A percentile compares a stretch with the other conserved stretches of the same genome.
Evolutionary conservation across 2,113 vertebrate genomes (phyloP).

Genomic region (Corythornis madagascariensis): DNA sequence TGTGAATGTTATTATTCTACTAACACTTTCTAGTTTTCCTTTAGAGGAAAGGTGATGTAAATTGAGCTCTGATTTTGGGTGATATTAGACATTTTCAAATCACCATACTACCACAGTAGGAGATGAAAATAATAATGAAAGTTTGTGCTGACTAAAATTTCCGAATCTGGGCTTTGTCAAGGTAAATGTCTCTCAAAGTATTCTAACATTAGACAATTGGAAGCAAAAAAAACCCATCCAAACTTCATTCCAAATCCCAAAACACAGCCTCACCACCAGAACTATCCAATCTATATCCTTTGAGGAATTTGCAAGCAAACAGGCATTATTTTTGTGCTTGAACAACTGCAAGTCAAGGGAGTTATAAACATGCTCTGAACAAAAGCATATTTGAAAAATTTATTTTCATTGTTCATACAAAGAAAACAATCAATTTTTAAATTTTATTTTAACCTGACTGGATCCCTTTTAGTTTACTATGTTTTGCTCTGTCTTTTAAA

Average conservation of each 20-base stretch:
- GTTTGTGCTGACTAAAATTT: not conserved
- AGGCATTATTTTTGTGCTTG: not conserved
- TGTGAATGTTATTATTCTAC: not conserved
- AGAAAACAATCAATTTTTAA: too few relatives aligned
- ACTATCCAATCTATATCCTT: not conserved
- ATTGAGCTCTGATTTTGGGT: not conserved
- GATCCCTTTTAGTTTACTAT: not conserved
- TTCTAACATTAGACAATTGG: not conserved
- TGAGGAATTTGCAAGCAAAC: not conserved
- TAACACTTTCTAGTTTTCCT: not conserved
- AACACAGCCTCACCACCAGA: not conserved
- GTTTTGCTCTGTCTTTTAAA: not conserved
- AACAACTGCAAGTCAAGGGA: not conserved
- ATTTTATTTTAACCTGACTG: not conserved
- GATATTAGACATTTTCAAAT: not conserved
- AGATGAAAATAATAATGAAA: constrained; percentile 4
- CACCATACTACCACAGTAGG: not conserved
- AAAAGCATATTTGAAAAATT: not conserved
- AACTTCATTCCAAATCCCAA: not conserved
- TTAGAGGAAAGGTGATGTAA: not conserved
- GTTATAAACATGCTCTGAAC: not conserved
- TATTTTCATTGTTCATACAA: not conserved
- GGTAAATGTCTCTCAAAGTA: not conserved
- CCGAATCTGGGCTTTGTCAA: not conserved
- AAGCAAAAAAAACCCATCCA: not conserved